These are phyloP conservation scores for Festucalex cinctus DNA, from an alignment of 2,113 vertebrate species.

Conservation along the genomic window DNA sequence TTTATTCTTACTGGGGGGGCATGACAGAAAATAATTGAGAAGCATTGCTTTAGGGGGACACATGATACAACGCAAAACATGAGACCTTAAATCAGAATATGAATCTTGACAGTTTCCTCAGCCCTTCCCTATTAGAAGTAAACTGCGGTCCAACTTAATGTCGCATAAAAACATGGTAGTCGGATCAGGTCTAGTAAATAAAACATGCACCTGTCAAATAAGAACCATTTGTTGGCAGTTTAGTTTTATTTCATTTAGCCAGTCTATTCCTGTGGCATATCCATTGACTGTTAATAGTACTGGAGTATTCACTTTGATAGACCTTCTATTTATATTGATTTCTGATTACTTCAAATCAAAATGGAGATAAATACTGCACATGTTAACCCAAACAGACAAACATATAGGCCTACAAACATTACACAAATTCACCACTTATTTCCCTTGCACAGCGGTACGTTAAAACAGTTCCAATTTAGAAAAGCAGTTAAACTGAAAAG, in stretches of 20 bases:
- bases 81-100: conserved; percentile 28
- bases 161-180: conserved; percentile 8
- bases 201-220: conserved; percentile 33
- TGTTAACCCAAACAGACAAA: not conserved
- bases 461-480: conserved; percentile 41
- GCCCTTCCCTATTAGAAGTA: conserved; percentile 35
- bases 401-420: not conserved
- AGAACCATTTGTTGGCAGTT: conserved; percentile 40
- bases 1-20: too few species aligned
- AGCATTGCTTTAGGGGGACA: too few species aligned
- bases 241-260: conserved; percentile 30
- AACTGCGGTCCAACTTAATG: conserved; percentile 38
- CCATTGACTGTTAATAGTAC: conserved; percentile 31
- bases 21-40: too few species aligned
- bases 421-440: not conserved
- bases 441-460: not conserved
- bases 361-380: conserved; percentile 9
- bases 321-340: not conserved
- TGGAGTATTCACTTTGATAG: conserved; percentile 7
- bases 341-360: conserved; percentile 10
- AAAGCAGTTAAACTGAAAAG: conserved; percentile 32
- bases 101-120: conserved; percentile 31
- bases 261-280: conserved; percentile 13
- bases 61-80: not conserved
- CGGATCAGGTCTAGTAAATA: conserved; percentile 21